These are phyloP conservation scores for Ligdia adustata DNA, from an alignment of 2,888 invertebrate genomes.

Conservation along the genomic window DNA sequence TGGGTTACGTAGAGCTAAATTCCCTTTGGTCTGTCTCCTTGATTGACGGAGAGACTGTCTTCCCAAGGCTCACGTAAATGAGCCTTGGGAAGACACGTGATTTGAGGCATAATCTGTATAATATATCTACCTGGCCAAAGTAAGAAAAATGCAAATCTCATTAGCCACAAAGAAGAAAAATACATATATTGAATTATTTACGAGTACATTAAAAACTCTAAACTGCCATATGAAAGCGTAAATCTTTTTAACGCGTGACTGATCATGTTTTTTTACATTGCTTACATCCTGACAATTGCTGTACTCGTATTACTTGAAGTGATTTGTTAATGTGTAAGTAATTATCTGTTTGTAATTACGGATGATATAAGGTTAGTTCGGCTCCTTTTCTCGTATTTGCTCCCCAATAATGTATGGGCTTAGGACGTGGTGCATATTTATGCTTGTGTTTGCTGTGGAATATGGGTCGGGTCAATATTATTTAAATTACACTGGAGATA, in stretches of 20 bases:
- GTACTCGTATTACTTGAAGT: not conserved
- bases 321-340: not conserved
- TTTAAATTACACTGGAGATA: slow-evolving; percentile 23
- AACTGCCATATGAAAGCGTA: too few relatives aligned
- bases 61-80: too few relatives aligned
- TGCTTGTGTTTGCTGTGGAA: slow-evolving; percentile 8
- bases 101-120: too few relatives aligned
- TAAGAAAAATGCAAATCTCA: too few relatives aligned
- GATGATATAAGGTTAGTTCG: slow-evolving; percentile 15
- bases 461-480: slow-evolving; percentile 6
- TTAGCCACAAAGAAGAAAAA: too few relatives aligned
- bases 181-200: too few relatives aligned
- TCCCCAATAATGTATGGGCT: slow-evolving; percentile 10
- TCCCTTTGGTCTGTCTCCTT: too few relatives aligned
- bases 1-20: too few relatives aligned
- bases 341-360: slow-evolving; percentile 7
- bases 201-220: too few relatives aligned
- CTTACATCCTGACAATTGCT: not conserved
- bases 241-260: not conserved
- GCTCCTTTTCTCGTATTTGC: slow-evolving; percentile 11
- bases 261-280: not conserved
- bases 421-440: slow-evolving; percentile 3
- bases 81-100: too few relatives aligned
- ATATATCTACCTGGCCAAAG: too few relatives aligned
- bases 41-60: too few relatives aligned